Evolutionary conservation across 35 echinoderm and acorn worm genomes (phyloP).

Genomic region (Lytechinus pictus): DNA sequence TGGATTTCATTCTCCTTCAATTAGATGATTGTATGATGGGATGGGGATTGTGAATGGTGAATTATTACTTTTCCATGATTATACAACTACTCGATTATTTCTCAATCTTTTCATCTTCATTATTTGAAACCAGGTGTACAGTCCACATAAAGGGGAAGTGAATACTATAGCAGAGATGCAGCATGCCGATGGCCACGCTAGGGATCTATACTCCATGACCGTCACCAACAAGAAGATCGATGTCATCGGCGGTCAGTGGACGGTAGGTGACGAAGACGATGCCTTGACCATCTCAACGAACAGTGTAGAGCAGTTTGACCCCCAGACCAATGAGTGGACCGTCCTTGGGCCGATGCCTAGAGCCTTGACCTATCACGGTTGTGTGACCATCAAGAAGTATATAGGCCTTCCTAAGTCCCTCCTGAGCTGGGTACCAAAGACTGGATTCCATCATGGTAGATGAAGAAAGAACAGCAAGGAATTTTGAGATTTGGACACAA

Average conservation of each 20-base stretch:
- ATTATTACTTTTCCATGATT: no score
- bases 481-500: no score
- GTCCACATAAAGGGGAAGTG: slow-evolving; percentile 88
- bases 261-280: slow-evolving; percentile 85
- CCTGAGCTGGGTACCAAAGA: slow-evolving; percentile 49
- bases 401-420: slow-evolving; percentile 83
- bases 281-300: slow-evolving; percentile 94
- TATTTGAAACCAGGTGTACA: slow-evolving; percentile 69
- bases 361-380: slow-evolving; percentile 88
- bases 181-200: slow-evolving; percentile 89
- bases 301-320: slow-evolving; percentile 98
- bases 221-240: slow-evolving; percentile 94
- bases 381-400: slow-evolving; percentile 95
- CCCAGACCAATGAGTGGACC: slow-evolving; percentile 92
- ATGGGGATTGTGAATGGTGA: no score
- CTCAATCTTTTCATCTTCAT: neutral
- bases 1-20: no score
- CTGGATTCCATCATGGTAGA: neutral
- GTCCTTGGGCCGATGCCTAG: slow-evolving; percentile 90
- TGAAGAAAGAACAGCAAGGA: neutral
- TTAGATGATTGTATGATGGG: no score
- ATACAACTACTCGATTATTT: no score
- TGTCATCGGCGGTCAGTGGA: slow-evolving; percentile 94
- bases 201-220: slow-evolving; percentile 95
- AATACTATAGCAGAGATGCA: slow-evolving; percentile 80